Evolutionary conservation across 2,888 invertebrate species (phyloP), one percentile per base, ranked within the genome.

Genomic region (Spilosoma lubricipeda): DNA sequence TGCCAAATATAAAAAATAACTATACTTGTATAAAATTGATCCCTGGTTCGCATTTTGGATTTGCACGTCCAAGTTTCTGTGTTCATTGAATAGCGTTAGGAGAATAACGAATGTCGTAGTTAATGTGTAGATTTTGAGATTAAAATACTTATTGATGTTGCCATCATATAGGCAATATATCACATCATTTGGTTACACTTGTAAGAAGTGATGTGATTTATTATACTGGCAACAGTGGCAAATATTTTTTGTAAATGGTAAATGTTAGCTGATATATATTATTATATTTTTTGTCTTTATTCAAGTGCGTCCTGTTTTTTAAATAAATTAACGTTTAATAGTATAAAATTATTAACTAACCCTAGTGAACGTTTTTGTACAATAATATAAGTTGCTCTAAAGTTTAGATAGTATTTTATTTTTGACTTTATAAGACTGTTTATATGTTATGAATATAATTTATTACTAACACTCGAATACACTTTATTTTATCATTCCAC

Each of bases 361-460:
- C 39, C 76, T 84, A 87, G 83, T 88, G 42, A 87, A 89, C 86
- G 87, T 89, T 89, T 92, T 90, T 92, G 90, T 92, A 88, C 86
- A 86, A 88, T 88, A 87, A 78, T 78, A 79, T 83, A 81, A 88
- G 89, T 91, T 90, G 89, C 86, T 91, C 86, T 90, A 87, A 87
- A 86, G 82, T 90, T 89, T 91, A 91, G 90, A 89, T 91, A 88
- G 84, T 86, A 84, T 90, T 87, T 85, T 81, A 84, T 88, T 89
- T 91, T 91, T 90, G 86, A 89, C 91, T 93, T 91, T 91, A 91
- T 91, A 94, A 94, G 95, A 94, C 94, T 95, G 95, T 93, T 93
- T 87, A 86, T 90, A 89, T 90, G 85, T 89, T 90, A 88, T 90
- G 86, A 89, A 90, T 90, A 86, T 88, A 86, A 87, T 90, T 90